A percentile compares a stretch with the other conserved stretches of the same genome.
Conservation (phyloP, 2,113 vertebrate genomes). For the Spilogale gracilis region DNA sequence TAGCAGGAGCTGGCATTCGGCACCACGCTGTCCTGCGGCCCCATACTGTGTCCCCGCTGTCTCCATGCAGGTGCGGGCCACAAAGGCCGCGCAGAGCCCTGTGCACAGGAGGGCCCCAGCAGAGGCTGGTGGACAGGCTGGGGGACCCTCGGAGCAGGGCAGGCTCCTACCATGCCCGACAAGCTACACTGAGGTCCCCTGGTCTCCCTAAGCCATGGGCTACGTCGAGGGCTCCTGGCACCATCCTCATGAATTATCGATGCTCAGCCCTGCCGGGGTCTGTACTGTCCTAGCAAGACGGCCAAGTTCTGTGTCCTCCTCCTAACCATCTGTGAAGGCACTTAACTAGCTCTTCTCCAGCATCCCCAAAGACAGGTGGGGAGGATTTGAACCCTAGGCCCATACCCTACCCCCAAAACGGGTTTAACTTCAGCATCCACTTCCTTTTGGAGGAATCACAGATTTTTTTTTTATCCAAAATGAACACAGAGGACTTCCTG, state of each 20-base stretch:
- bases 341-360: background rate
- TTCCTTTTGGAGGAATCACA: background rate
- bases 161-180: background rate
- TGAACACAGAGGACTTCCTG: background rate
- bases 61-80: accelerated
- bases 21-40: background rate
- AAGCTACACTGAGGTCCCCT: background rate
- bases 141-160: background rate
- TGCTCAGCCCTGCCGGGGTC: background rate
- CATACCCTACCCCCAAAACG: background rate
- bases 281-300: background rate
- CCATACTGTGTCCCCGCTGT: background rate
- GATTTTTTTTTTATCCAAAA: background rate
- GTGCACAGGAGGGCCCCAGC: background rate
- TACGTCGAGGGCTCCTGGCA: accelerated
- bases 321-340: background rate
- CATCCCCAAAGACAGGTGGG: background rate
- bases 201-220: background rate
- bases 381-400: background rate
- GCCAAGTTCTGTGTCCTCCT: background rate
- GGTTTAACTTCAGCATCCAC: background rate
- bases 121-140: too few species aligned
- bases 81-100: background rate
- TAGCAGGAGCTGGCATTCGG: accelerated
- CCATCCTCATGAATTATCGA: background rate